phyloP scores from a whole-genome alignment of 2,113 vertebrate species.

The Trematomus loennbergii region DNA sequence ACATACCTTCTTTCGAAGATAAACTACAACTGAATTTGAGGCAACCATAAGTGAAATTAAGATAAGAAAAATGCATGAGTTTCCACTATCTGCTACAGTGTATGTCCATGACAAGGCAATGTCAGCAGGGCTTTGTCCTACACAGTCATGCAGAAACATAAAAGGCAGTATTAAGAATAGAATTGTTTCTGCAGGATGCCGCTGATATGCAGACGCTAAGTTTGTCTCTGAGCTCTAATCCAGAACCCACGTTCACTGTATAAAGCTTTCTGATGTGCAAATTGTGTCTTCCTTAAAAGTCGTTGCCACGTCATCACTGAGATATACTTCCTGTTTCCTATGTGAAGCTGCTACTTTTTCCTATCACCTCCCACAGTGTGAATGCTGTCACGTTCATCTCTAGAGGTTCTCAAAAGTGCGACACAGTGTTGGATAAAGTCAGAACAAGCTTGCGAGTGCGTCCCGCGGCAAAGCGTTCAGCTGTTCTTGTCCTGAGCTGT shows the following conservation, averaged over 20 bases:
- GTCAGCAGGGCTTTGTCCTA: constrained; percentile 20
- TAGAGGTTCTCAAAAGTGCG: neutral
- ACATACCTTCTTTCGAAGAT: neutral
- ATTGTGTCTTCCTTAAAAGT: constrained; percentile 21
- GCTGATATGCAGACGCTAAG: constrained; percentile 54
- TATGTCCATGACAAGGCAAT: constrained; percentile 32
- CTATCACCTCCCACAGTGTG: neutral
- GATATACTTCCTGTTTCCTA: constrained; percentile 3
- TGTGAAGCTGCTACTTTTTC: neutral
- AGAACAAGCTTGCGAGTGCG: constrained; percentile 13
- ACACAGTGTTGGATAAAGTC: constrained; percentile 5
- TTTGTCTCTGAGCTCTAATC: constrained; percentile 58
- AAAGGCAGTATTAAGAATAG: constrained; percentile 61
- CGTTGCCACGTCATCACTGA: neutral
- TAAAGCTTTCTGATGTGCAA: constrained; percentile 64
- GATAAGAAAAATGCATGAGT: neutral
- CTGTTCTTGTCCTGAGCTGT: constrained; percentile 51
- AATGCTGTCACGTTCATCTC: constrained; percentile 35
- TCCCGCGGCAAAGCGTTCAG: constrained; percentile 27
- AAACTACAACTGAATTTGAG: neutral
- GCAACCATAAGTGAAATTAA: constrained; percentile 5
- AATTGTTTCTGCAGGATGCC: constrained; percentile 61
- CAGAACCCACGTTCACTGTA: constrained; percentile 31
- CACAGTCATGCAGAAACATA: constrained; percentile 42
- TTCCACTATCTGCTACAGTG: constrained; percentile 8